Conservation (phyloP, 2,888 invertebrate species). For the Morpho deidamia region DNA sequence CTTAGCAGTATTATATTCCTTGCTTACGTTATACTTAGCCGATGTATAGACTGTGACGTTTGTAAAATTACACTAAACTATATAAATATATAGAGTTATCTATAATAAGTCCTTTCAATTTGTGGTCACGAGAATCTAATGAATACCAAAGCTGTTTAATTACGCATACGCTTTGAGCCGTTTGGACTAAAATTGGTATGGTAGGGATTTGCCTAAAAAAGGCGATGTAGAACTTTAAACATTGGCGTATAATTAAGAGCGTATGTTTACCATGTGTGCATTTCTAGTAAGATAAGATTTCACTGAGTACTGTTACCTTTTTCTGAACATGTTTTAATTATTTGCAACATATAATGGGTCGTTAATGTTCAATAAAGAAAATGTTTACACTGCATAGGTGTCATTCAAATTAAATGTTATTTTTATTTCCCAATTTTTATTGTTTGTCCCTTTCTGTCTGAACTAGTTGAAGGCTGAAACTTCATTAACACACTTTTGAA, state of each 20-base stretch:
- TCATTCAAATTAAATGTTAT: too few relatives aligned
- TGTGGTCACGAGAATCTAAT: too few relatives aligned
- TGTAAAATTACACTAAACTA: not conserved
- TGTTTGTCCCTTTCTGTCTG: too few relatives aligned
- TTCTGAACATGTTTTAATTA: not conserved
- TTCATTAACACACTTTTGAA: too few relatives aligned
- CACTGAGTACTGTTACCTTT: not conserved
- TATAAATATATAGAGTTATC: not conserved
- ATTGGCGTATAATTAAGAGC: not conserved
- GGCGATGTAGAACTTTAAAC: not conserved
- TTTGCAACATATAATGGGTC: too few relatives aligned
- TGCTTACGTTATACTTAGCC: not conserved
- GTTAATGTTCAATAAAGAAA: too few relatives aligned
- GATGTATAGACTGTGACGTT: conserved; percentile 8
- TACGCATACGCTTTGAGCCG: too few relatives aligned
- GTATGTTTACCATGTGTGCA: not conserved
- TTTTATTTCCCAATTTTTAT: too few relatives aligned
- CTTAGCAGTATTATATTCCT: conserved; percentile 17
- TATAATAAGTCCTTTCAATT: too few relatives aligned
- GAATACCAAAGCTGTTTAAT: too few relatives aligned
- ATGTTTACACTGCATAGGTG: too few relatives aligned
- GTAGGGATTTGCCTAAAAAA: not conserved
- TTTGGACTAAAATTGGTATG: not conserved
- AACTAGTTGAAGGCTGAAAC: too few relatives aligned
- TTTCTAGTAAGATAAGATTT: conserved; percentile 6